Evolutionary conservation across 2,888 invertebrate species (phyloP).

Genomic region (Lutraria lutraria): DNA sequence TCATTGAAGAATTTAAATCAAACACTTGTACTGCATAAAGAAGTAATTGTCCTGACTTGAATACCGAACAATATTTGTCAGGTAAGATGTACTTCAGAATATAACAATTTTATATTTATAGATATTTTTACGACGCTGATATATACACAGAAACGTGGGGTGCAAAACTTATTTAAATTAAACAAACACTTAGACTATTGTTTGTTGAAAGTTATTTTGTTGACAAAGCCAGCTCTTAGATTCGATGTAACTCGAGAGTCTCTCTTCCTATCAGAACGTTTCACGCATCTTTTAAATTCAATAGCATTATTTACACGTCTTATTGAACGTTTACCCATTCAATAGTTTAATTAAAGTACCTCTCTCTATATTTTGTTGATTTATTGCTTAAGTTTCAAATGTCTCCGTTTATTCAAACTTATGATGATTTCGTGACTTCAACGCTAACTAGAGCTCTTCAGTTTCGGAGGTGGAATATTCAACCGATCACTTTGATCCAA

Average conservation of each 20-base stretch:
- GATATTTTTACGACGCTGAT: background rate
- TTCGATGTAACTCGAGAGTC: background rate
- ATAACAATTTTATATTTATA: background rate
- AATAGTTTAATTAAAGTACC: background rate
- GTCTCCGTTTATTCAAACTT: background rate
- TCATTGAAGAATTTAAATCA: no score
- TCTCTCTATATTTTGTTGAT: background rate
- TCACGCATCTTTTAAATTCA: slow-evolving; percentile 7
- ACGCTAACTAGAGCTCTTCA: background rate
- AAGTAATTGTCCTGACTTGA: no score
- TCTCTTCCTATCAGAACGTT: background rate
- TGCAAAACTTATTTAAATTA: background rate
- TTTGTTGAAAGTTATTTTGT: background rate
- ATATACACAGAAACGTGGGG: background rate
- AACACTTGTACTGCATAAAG: no score
- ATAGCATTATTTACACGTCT: background rate
- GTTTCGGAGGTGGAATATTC: background rate
- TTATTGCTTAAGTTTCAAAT: slow-evolving; percentile 19
- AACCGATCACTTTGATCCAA: background rate
- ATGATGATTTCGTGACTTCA: background rate
- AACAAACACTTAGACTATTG: background rate
- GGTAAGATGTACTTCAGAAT: background rate
- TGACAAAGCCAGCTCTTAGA: background rate
- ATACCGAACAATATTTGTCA: no score
- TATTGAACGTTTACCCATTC: background rate